Evolutionary conservation across 2,888 invertebrate genomes (phyloP).

Genomic region (Heliothis peltigera): DNA sequence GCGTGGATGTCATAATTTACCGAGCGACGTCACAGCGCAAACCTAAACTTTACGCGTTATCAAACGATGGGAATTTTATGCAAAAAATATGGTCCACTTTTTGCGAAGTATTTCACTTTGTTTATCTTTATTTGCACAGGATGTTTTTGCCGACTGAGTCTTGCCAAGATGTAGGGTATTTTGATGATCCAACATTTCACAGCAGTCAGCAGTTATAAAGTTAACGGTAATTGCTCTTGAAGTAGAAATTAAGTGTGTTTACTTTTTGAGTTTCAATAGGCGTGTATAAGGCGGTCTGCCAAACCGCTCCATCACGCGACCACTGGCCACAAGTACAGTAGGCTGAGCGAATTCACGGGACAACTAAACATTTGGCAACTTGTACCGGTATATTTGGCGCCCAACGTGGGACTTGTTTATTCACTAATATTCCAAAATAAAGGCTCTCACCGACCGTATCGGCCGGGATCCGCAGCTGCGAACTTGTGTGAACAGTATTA

Average conservation of each 20-base stretch:
- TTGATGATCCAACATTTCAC: background rate
- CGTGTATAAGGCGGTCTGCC: slow-evolving; percentile 22
- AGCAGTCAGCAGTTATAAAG: background rate
- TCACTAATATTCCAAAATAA: slow-evolving; percentile 50
- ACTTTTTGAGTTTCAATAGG: slow-evolving; percentile 14
- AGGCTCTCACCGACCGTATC: slow-evolving; percentile 37
- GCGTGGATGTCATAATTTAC: slow-evolving; percentile 41
- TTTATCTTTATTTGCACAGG: slow-evolving; percentile 15
- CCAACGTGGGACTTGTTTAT: slow-evolving; percentile 47
- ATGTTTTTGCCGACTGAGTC: background rate
- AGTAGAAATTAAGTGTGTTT: background rate
- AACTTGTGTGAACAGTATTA: slow-evolving; percentile 47
- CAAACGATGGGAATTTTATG: slow-evolving; percentile 39
- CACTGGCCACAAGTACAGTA: slow-evolving; percentile 16
- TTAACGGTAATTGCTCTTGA: background rate
- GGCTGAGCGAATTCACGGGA: slow-evolving; percentile 21
- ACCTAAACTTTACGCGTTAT: slow-evolving; percentile 42
- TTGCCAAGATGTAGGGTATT: background rate
- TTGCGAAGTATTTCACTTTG: slow-evolving; percentile 13
- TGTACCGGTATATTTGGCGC: slow-evolving; percentile 42
- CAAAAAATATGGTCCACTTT: slow-evolving; percentile 23
- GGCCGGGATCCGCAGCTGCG: slow-evolving; percentile 38
- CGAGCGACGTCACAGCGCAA: slow-evolving; percentile 17
- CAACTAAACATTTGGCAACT: slow-evolving; percentile 44
- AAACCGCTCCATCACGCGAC: slow-evolving; percentile 24